Base-by-base conservation (phyloP, 2,797 vertebrate genomes). In the Sebastes oblongus region DNA sequence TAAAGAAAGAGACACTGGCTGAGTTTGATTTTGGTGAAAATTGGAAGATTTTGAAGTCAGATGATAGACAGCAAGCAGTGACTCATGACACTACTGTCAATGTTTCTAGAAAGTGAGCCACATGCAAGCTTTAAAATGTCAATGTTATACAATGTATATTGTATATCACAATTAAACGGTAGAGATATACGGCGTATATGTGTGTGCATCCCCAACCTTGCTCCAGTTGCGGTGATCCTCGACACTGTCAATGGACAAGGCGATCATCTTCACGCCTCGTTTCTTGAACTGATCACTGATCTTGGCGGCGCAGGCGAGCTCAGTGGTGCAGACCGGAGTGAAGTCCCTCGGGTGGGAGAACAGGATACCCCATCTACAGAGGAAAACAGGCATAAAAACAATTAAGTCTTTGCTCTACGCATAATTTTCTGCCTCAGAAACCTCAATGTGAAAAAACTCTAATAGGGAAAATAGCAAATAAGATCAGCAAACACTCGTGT, bases 301-400 rank as follows among this genome's bases (percentile, higher is more conserved):
- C 83, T 88, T 96, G 0, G 96, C 97, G 0, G 98, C 97, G 52
- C 97, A 92, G 75, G 97, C 97, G 1, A 99, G 96, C 93, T 99
- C 98, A 0, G 98, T 99, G 86, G 98, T 99, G 86, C 98, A 99
- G 24, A 99, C 98, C 0, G 98, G 98, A 0, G 98, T 99, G 84
- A 97, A 99, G 92, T 99, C 98, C 59, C 93, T 95, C 0, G 98
- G 98, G 90, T 99, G 98, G 36, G 98, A 99, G 89, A 99, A 99
- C 83, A 99, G 95, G 87, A 99, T 94, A 9, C 98, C 98, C 98
- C 98, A 99, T 79, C 98, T 99, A 87, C 36, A 90, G 88, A 39
- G 13, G 4, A 50, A 34, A 59, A 54, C 10, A 16, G 8, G 61
- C 18, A 60, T 3, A n/a, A 27, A 58, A 29, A 2, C 10, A 56